phyloP scores from a whole-genome alignment of 2,888 invertebrate species.

The Chrysotoxum bicinctum region DNA sequence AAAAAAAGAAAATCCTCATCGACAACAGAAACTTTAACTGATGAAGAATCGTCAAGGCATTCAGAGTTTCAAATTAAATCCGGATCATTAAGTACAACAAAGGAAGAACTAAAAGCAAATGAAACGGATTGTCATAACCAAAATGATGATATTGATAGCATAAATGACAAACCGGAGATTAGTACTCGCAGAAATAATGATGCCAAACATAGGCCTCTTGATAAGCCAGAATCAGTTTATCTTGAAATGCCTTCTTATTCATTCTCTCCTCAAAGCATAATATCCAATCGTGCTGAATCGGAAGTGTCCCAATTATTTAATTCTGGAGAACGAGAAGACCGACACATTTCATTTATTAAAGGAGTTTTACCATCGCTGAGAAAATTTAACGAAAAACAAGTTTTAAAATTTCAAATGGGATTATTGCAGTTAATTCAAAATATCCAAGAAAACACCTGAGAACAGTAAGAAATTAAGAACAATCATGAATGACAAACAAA shows the following conservation, averaged over 20 bases:
- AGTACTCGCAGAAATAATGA: not conserved
- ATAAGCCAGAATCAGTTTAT: not conserved
- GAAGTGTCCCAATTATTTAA: not conserved
- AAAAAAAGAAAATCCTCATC: not conserved
- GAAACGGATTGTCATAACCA: not conserved
- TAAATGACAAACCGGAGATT: not conserved
- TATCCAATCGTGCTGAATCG: not conserved
- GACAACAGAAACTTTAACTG: not conserved
- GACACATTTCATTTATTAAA: constrained; percentile 20
- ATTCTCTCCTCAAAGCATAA: not conserved
- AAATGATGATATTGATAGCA: not conserved
- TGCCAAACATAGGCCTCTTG: not conserved
- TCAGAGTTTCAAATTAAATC: not conserved
- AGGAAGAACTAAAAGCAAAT: not conserved
- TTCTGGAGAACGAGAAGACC: not conserved
- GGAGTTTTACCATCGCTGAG: constrained; percentile 14
- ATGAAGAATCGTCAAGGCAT: not conserved
- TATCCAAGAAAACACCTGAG: not conserved
- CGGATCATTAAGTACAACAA: not conserved
- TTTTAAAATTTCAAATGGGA: constrained; percentile 26
- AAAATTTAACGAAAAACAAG: constrained; percentile 12
- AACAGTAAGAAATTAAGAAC: too few species aligned
- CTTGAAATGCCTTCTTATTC: not conserved
- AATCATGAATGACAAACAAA: too few species aligned
- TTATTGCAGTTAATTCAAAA: constrained; percentile 5